These are phyloP conservation scores for Dicyrtoma fusca DNA, from an alignment of 2,888 invertebrate genomes.

Conservation along the genomic window DNA sequence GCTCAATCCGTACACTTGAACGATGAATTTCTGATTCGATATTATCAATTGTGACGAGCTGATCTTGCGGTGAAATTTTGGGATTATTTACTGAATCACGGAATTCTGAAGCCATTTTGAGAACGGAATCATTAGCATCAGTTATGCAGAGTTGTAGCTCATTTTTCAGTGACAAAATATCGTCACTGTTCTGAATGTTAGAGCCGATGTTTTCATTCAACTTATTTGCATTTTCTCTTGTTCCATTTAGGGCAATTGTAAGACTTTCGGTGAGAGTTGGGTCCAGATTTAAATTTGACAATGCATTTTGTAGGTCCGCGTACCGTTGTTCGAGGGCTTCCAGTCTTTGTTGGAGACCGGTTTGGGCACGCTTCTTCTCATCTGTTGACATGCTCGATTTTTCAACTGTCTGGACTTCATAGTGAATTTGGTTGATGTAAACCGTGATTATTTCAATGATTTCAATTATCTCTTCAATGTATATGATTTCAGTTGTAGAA, in stretches of 20 bases:
- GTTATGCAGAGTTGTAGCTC: slow-evolving; percentile 7
- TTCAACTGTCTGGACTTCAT: slow-evolving; percentile 66
- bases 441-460: slow-evolving; percentile 80
- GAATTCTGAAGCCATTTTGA: neutral
- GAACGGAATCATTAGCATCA: no score
- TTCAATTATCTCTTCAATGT: slow-evolving; percentile 72
- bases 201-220: slow-evolving; percentile 65
- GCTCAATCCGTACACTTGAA: slow-evolving; percentile 46
- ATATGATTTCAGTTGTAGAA: slow-evolving; percentile 66
- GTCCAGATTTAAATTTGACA: slow-evolving; percentile 6
- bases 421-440: slow-evolving; percentile 84
- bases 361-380: slow-evolving; percentile 36
- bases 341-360: slow-evolving; percentile 60
- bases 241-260: neutral
- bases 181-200: slow-evolving; percentile 39
- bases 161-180: neutral
- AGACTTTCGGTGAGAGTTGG: neutral
- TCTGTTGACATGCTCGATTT: slow-evolving; percentile 59
- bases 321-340: slow-evolving; percentile 63
- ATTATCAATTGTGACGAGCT: slow-evolving; percentile 69
- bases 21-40: slow-evolving; percentile 63
- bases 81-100: slow-evolving; percentile 8
- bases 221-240: neutral
- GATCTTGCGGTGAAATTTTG: slow-evolving; percentile 38
- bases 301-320: slow-evolving; percentile 66